phyloP scores from a whole-genome alignment of 2,888 invertebrate species.

The Rhingia campestris region DNA sequence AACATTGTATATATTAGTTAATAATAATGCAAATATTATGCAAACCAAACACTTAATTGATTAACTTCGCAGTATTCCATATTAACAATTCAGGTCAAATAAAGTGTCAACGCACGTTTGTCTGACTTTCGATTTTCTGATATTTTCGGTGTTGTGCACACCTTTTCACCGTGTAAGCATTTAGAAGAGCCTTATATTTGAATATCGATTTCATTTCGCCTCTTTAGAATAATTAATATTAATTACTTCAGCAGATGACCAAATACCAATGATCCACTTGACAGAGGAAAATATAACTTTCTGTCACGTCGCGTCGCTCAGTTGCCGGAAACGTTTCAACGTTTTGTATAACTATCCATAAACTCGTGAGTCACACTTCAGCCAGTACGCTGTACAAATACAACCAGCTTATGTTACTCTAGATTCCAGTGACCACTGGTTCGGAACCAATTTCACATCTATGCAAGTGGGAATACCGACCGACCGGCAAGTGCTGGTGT shows the following conservation, averaged over 20 bases:
- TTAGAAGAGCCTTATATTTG: slow-evolving; percentile 41
- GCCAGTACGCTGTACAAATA: slow-evolving; percentile 55
- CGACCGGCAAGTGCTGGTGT: slow-evolving; percentile 54
- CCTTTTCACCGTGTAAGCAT: slow-evolving; percentile 52
- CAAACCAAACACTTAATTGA: neutral
- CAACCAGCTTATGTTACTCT: slow-evolving; percentile 49
- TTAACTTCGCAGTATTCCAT: slow-evolving; percentile 25
- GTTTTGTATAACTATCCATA: slow-evolving; percentile 25
- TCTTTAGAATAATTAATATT: slow-evolving; percentile 30
- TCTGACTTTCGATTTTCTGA: slow-evolving; percentile 63
- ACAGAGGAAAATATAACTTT: slow-evolving; percentile 36
- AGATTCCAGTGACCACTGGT: slow-evolving; percentile 67
- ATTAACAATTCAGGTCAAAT: slow-evolving; percentile 45
- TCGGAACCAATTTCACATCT: slow-evolving; percentile 65
- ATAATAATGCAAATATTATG: slow-evolving; percentile 28
- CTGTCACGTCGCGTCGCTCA: slow-evolving; percentile 50
- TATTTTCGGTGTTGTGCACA: slow-evolving; percentile 2
- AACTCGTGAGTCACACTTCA: slow-evolving; percentile 58
- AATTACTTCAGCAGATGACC: neutral
- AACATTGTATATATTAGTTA: neutral
- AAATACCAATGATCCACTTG: slow-evolving; percentile 12
- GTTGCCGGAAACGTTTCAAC: slow-evolving; percentile 33
- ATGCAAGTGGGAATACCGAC: slow-evolving; percentile 57
- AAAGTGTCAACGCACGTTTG: slow-evolving; percentile 39
- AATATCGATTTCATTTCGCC: slow-evolving; percentile 60